Evolutionary conservation across 2,797 vertebrate species (phyloP).

Genomic region (Mormyrops attenuatus): DNA sequence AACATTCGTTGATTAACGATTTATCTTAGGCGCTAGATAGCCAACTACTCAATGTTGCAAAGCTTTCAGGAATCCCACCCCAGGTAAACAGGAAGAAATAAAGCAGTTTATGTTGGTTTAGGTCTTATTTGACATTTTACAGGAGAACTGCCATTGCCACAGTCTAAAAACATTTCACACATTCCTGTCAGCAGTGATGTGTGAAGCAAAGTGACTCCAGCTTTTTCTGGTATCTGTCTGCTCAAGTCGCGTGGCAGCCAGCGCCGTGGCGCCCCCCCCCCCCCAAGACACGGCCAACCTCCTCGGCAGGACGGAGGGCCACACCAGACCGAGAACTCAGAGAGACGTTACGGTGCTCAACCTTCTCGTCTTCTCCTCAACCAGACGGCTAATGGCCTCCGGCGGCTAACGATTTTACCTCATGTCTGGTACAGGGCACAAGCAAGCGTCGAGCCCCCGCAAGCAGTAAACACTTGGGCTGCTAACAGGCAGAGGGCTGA

Average conservation of each 20-base stretch:
- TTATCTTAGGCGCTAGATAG: background rate
- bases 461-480: constrained; percentile 58
- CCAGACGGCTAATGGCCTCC: constrained; percentile 70
- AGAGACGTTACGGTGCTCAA: constrained; percentile 53
- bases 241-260: background rate
- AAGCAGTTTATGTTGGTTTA: background rate
- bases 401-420: constrained; percentile 73
- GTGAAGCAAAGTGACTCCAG: background rate
- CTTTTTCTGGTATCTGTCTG: background rate
- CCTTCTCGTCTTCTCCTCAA: constrained; percentile 64
- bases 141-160: background rate
- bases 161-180: background rate
- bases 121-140: background rate
- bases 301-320: constrained; percentile 42
- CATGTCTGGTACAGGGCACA: constrained; percentile 59
- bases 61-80: background rate
- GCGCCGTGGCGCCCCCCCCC: background rate
- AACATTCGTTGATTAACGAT: background rate
- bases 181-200: background rate
- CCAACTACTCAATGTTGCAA: background rate
- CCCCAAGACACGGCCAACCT: constrained; percentile 24
- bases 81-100: background rate
- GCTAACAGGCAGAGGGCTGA: constrained; percentile 45
- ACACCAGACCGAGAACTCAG: constrained; percentile 31
- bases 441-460: constrained; percentile 36